A percentile compares a stretch with the other conserved stretches of the same genome.
Conservation (phyloP, 2,797 vertebrate genomes). For the Malurus splendens region DNA sequence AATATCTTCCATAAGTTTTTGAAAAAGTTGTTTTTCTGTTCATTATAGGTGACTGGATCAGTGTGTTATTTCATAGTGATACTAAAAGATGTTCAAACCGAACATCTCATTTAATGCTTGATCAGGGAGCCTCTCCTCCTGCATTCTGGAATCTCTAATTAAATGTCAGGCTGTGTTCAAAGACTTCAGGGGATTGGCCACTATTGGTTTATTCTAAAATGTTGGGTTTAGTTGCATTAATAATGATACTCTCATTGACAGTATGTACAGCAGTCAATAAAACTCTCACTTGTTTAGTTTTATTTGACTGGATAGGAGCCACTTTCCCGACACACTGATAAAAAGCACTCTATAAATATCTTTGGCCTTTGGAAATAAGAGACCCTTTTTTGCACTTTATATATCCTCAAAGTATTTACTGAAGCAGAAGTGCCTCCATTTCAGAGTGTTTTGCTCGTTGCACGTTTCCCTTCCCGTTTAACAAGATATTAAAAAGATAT, state of each 20-base stretch:
- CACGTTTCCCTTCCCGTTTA: constrained; percentile 4
- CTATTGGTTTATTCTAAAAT: neutral
- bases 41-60: neutral
- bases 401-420: constrained; percentile 33
- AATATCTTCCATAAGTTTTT: neutral
- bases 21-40: neutral
- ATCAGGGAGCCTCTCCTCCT: neutral
- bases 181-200: neutral
- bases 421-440: constrained; percentile 36
- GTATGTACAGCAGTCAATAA: neutral
- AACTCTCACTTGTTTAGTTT: neutral
- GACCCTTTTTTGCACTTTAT: constrained; percentile 7
- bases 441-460: neutral
- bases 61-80: neutral
- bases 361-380: constrained; percentile 24
- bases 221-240: neutral
- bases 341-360: constrained; percentile 20
- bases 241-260: neutral
- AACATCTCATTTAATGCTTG: neutral
- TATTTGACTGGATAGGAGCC: neutral
- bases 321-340: neutral
- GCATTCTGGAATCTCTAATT: neutral
- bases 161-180: neutral
- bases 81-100: neutral
- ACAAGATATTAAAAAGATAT: constrained; percentile 42